Evolutionary conservation across 2,797 vertebrate genomes (phyloP).

Genomic region (Rallus crepitans): DNA sequence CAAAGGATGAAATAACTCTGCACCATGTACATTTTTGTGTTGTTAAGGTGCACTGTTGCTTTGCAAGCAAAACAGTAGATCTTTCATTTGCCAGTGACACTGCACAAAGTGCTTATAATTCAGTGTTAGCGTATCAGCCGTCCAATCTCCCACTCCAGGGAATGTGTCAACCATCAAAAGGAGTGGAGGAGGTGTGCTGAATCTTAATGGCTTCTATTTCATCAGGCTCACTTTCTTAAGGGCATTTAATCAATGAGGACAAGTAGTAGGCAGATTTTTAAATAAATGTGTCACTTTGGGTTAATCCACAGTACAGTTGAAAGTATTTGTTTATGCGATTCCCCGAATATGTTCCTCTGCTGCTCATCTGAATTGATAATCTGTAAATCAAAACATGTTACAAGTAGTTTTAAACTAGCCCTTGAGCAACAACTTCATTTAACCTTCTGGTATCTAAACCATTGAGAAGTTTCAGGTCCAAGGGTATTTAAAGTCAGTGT

Average conservation of each 20-base stretch:
- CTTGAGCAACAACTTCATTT: slow-evolving; percentile 70
- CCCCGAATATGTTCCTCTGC: slow-evolving; percentile 70
- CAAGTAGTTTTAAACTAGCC: slow-evolving; percentile 74
- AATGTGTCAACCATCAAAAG: slow-evolving; percentile 84
- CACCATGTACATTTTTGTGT: slow-evolving; percentile 68
- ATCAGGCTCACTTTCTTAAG: slow-evolving; percentile 84
- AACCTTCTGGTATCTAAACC: slow-evolving; percentile 65
- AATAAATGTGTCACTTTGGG: slow-evolving; percentile 86
- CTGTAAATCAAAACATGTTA: slow-evolving; percentile 80
- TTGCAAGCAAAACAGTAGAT: slow-evolving; percentile 82
- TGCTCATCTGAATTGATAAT: slow-evolving; percentile 79
- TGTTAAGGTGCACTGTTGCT: slow-evolving; percentile 69
- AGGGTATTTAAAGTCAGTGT: slow-evolving; percentile 66
- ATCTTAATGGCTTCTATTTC: slow-evolving; percentile 83
- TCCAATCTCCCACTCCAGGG: slow-evolving; percentile 83
- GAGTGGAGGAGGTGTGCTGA: slow-evolving; percentile 76
- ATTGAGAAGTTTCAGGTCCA: slow-evolving; percentile 70
- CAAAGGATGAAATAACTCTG: slow-evolving; percentile 73
- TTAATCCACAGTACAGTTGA: slow-evolving; percentile 78
- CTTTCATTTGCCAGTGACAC: slow-evolving; percentile 81
- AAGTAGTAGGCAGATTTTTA: slow-evolving; percentile 85
- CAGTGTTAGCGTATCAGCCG: slow-evolving; percentile 83
- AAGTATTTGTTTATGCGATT: slow-evolving; percentile 82
- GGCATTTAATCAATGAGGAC: slow-evolving; percentile 87
- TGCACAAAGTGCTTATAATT: slow-evolving; percentile 85